phyloP scores from a whole-genome alignment of 2,797 vertebrate genomes.

The Orientallactaga sibirica region DNA sequence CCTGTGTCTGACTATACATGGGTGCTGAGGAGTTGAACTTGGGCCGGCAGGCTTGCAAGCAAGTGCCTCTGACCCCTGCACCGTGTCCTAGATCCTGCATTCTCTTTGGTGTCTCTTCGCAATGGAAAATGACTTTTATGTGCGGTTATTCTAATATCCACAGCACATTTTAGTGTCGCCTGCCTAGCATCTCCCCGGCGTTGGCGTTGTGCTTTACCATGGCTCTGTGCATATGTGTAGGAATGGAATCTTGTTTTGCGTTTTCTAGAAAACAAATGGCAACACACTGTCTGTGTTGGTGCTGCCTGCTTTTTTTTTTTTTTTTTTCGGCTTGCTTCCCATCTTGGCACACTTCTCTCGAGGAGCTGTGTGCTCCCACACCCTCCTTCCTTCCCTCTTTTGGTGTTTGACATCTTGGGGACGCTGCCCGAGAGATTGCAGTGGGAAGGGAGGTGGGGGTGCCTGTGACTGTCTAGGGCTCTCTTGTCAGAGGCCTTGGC shows the following conservation, averaged over 20 bases:
- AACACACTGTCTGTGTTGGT: background rate
- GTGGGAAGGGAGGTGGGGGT: background rate
- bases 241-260: background rate
- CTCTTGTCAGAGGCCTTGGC: background rate
- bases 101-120: background rate
- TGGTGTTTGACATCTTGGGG: background rate
- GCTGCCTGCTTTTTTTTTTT: background rate
- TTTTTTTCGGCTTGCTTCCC: background rate
- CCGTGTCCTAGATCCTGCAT: background rate
- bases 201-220: background rate
- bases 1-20: too few species aligned
- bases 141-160: too few species aligned
- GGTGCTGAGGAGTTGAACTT: too few species aligned
- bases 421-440: background rate
- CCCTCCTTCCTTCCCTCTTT: background rate
- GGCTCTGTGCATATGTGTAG: rapidly evolving
- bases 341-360: background rate
- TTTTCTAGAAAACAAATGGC: slow-evolving; percentile 27
- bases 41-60: too few species aligned
- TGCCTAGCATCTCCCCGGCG: rapidly evolving
- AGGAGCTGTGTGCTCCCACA: background rate
- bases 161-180: rapidly evolving
- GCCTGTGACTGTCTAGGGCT: background rate
- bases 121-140: background rate
- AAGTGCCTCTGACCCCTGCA: too few species aligned